Percentiles rank a stretch among this genome's conserved stretches.
phyloP scores from a whole-genome alignment of 1,140 invertebrate species.

The Steinernema khuongi region DNA sequence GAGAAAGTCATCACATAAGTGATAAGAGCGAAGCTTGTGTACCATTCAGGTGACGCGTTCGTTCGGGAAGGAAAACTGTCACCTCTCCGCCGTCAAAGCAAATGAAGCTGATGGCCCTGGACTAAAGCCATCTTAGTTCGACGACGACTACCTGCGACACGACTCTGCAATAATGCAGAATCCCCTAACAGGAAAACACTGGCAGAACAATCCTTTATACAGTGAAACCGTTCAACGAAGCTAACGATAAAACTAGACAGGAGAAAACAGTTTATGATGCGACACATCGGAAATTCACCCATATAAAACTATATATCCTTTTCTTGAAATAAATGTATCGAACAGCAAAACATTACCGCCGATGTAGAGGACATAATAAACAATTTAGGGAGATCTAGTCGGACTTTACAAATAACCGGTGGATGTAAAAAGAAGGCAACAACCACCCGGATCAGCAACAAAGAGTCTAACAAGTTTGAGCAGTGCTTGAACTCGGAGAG shows the following conservation, averaged over 20 bases:
- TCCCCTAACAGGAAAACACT: too few species aligned
- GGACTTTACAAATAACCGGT: background rate
- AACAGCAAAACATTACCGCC: background rate
- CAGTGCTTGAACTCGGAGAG: background rate
- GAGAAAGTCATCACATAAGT: background rate
- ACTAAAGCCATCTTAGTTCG: too few species aligned
- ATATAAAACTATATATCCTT: background rate
- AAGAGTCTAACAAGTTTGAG: background rate
- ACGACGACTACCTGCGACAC: too few species aligned
- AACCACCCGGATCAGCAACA: background rate
- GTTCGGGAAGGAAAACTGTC: background rate
- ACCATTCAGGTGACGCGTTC: background rate
- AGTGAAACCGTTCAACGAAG: too few species aligned
- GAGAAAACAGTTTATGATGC: background rate
- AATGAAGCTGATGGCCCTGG: too few species aligned
- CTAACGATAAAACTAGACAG: background rate
- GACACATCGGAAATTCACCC: background rate
- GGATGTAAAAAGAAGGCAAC: background rate
- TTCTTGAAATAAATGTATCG: background rate
- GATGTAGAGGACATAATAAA: background rate
- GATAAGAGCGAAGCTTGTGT: background rate
- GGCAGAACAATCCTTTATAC: too few species aligned
- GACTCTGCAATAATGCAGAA: too few species aligned
- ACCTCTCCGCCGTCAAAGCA: too few species aligned
- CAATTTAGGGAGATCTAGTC: background rate